phyloP scores from a whole-genome alignment of 2,113 vertebrate genomes.

The Elaphurus davidianus region DNA sequence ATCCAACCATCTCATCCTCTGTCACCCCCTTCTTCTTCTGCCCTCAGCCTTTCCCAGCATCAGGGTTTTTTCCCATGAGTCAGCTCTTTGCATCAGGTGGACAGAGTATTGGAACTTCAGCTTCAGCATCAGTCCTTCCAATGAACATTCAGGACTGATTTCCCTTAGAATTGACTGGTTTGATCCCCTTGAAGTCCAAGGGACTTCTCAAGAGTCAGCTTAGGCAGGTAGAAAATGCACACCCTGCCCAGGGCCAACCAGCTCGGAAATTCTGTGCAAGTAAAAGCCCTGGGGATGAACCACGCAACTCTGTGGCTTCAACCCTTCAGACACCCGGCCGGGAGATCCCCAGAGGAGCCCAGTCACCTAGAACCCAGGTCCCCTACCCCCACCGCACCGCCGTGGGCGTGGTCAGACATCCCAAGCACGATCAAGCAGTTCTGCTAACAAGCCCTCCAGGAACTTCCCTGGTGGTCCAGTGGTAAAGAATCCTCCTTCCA shows the following conservation, averaged over 20 bases:
- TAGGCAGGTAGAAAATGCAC: accelerated
- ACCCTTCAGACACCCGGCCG: accelerated
- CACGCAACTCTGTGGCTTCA: accelerated
- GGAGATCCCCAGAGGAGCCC: neutral
- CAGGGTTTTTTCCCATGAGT: neutral
- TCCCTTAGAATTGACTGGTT: neutral
- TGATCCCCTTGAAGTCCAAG: neutral
- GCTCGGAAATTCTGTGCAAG: accelerated
- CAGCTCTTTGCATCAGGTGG: accelerated
- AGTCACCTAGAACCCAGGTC: neutral
- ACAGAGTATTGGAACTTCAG: neutral
- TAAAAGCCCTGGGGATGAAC: neutral
- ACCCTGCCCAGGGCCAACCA: neutral
- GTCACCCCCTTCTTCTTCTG: neutral
- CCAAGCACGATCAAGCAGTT: neutral
- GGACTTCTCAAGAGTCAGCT: neutral
- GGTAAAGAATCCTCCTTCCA: neutral
- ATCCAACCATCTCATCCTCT: neutral
- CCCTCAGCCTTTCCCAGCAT: neutral
- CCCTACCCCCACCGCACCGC: too few species aligned
- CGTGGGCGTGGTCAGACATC: accelerated
- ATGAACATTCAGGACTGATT: neutral
- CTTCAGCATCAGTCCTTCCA: neutral
- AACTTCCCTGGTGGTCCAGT: neutral
- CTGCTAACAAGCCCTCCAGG: neutral